Percentiles rank a stretch among this genome's conserved stretches.
These are phyloP conservation scores for Scartelaos histophorus DNA, from an alignment of 2,113 vertebrate genomes.

Conservation along the genomic window DNA sequence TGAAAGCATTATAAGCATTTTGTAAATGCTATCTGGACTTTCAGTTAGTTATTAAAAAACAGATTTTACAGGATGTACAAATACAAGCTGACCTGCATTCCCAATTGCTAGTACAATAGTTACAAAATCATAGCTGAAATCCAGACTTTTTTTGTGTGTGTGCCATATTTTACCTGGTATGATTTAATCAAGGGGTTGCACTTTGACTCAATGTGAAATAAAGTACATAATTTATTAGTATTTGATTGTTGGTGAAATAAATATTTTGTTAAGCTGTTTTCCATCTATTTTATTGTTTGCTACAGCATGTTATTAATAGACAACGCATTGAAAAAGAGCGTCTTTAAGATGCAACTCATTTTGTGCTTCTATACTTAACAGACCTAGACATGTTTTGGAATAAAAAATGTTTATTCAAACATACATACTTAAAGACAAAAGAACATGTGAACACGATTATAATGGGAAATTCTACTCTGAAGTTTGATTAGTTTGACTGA, in stretches of 20 bases:
- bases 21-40: neutral
- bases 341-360: neutral
- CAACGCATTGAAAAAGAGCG: too few relatives aligned
- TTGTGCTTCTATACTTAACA: neutral
- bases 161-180: conserved; percentile 54
- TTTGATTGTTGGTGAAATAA: conserved; percentile 73
- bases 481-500: conserved; percentile 37
- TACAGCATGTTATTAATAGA: too few relatives aligned
- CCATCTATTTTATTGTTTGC: conserved; percentile 8
- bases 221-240: conserved; percentile 77
- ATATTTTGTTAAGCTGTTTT: conserved; percentile 54
- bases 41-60: neutral
- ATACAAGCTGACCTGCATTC: neutral
- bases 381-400: neutral
- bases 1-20: neutral
- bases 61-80: neutral
- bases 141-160: conserved; percentile 24
- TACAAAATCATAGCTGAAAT: conserved; percentile 4
- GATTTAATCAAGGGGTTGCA: conserved; percentile 58
- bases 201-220: conserved; percentile 65
- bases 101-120: neutral
- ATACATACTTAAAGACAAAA: neutral
- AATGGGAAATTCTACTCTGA: neutral
- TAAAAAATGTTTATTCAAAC: neutral
- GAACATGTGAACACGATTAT: neutral